Percentiles rank a stretch among this genome's conserved stretches.
These are phyloP conservation scores for Dolichomitus sp. DNA, from an alignment of 2,888 invertebrate genomes.

Conservation along the genomic window DNA sequence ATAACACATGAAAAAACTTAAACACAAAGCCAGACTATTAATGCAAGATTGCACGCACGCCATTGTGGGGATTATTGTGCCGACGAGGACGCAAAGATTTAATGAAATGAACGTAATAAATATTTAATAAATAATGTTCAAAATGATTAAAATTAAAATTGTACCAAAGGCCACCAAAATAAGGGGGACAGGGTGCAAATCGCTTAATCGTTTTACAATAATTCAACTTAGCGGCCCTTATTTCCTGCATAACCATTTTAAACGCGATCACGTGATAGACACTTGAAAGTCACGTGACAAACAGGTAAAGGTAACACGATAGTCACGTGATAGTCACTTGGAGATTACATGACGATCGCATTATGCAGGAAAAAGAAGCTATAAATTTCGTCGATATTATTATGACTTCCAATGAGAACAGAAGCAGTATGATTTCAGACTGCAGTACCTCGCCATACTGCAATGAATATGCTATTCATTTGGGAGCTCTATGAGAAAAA, in stretches of 20 bases:
- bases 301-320: too few species aligned
- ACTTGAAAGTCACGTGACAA: too few species aligned
- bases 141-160: constrained; percentile 35
- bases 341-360: background rate
- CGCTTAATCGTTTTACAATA: constrained; percentile 36
- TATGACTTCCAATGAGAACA: background rate
- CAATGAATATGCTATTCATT: background rate
- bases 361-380: constrained; percentile 4
- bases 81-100: constrained; percentile 2
- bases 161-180: constrained; percentile 6
- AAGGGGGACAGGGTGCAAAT: constrained; percentile 58
- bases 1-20: constrained; percentile 2
- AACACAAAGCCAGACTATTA: constrained; percentile 16
- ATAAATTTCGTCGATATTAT: constrained; percentile 5
- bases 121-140: background rate
- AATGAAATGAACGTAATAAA: constrained; percentile 16
- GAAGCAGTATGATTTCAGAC: background rate
- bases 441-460: background rate
- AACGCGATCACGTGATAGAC: background rate
- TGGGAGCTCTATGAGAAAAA: constrained; percentile 3
- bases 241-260: background rate
- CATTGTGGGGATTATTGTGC: constrained; percentile 1
- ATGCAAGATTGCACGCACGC: constrained; percentile 21
- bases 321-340: background rate
- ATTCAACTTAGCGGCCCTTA: constrained; percentile 3